Evolutionary conservation across 64 coral and sea anemone species (phyloP).

Genomic region (Stichodactyla mertensii): DNA sequence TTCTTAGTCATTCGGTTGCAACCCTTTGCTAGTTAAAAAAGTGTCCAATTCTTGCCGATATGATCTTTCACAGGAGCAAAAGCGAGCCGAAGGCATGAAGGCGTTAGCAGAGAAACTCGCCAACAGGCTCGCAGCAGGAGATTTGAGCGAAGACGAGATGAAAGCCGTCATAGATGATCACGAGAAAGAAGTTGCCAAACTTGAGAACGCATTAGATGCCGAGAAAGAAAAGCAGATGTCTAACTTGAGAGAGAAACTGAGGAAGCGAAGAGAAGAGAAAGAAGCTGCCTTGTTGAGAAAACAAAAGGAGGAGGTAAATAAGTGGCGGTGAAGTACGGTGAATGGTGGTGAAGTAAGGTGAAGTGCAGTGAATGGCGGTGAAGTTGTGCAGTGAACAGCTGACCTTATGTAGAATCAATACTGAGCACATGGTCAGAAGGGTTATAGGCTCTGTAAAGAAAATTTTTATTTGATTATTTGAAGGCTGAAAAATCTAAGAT

Average conservation of each 20-base stretch:
- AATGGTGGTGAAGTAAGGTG: no score
- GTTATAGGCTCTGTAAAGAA: no score
- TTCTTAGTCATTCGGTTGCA: no score
- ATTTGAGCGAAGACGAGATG: slow-evolving; percentile 80
- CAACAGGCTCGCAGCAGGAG: slow-evolving; percentile 54
- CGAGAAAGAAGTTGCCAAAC: slow-evolving; percentile 56
- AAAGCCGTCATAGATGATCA: slow-evolving; percentile 82
- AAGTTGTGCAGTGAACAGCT: no score
- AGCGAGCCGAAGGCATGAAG: slow-evolving; percentile 46
- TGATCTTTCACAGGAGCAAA: slow-evolving; percentile 57
- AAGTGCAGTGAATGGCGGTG: no score
- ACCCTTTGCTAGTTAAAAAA: no score
- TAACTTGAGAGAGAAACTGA: slow-evolving; percentile 72
- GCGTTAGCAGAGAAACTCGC: slow-evolving; percentile 72
- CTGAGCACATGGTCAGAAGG: no score
- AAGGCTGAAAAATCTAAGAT: slow-evolving; percentile 90
- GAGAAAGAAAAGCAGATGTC: slow-evolving; percentile 81
- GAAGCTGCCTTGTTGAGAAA: slow-evolving; percentile 81
- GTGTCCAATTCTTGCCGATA: no score
- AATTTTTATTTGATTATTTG: neutral
- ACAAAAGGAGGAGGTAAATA: slow-evolving; percentile 84
- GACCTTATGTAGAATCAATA: no score
- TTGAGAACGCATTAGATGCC: slow-evolving; percentile 54
- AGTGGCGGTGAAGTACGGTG: no score
- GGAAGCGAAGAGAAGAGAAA: slow-evolving; percentile 74